A percentile compares a stretch with the other conserved stretches of the same genome.
Conservation (phyloP, 2,113 vertebrate species). For the Podarcis muralis region DNA sequence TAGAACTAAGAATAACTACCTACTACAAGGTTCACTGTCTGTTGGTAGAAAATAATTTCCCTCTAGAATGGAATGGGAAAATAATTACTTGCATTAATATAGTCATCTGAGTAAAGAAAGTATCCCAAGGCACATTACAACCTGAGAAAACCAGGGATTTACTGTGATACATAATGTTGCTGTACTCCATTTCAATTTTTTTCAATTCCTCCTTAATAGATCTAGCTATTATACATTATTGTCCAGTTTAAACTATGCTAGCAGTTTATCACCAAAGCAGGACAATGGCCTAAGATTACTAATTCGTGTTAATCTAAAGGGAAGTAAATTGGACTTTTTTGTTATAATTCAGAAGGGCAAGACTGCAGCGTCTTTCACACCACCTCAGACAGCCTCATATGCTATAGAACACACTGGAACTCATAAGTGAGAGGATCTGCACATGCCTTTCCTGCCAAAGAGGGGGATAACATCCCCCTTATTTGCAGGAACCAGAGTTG, state of each 20-base stretch:
- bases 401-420: too few species aligned
- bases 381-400: neutral
- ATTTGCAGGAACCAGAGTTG: neutral
- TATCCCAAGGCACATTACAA: neutral
- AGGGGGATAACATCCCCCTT: neutral
- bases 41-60: neutral
- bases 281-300: neutral
- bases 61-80: constrained; percentile 20
- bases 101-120: neutral
- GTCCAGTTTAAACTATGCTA: neutral
- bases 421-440: neutral
- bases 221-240: neutral
- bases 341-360: neutral
- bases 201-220: constrained; percentile 1
- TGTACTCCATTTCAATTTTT: neutral
- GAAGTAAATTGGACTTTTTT: neutral
- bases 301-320: neutral
- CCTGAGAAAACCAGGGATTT: neutral
- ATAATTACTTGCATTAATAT: constrained; percentile 11
- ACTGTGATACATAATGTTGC: neutral
- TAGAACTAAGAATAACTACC: neutral
- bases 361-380: neutral
- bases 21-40: neutral
- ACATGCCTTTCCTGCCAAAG: neutral
- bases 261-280: neutral